A percentile compares a stretch with the other conserved stretches of the same genome.
Evolutionary conservation across 2,888 invertebrate species (phyloP).

Genomic region (Lobophora halterata): DNA sequence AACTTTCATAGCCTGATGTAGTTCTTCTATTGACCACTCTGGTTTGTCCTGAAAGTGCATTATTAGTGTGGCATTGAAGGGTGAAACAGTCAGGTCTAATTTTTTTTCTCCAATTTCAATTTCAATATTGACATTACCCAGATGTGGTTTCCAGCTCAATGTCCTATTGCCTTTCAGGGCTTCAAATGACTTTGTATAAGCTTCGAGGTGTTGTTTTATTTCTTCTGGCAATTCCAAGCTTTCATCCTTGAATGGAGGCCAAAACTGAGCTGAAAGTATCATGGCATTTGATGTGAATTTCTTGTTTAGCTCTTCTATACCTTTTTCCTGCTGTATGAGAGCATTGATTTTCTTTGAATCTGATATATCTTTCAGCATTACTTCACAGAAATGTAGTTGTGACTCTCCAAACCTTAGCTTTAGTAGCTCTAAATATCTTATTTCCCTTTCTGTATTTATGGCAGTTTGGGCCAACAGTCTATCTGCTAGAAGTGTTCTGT

Average conservation of each 20-base stretch:
- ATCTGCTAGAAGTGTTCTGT: slow-evolving; percentile 95
- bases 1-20: slow-evolving; percentile 92
- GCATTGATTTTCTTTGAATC: slow-evolving; percentile 97
- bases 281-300: slow-evolving; percentile 83
- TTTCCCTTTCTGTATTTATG: slow-evolving; percentile 94
- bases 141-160: slow-evolving; percentile 95
- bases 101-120: slow-evolving; percentile 92
- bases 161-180: slow-evolving; percentile 95
- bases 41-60: slow-evolving; percentile 94
- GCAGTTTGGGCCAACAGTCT: slow-evolving; percentile 90
- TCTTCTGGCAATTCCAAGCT: slow-evolving; percentile 91
- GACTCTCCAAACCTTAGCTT: slow-evolving; percentile 97
- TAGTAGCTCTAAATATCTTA: slow-evolving; percentile 94
- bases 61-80: slow-evolving; percentile 96
- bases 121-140: slow-evolving; percentile 94
- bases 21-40: slow-evolving; percentile 92
- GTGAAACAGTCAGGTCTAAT: slow-evolving; percentile 91
- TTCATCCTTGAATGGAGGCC: slow-evolving; percentile 98
- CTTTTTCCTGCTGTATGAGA: slow-evolving; percentile 88
- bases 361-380: slow-evolving; percentile 98
- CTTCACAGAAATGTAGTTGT: slow-evolving; percentile 98
- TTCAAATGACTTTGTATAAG: slow-evolving; percentile 95
- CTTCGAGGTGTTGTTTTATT: slow-evolving; percentile 89
- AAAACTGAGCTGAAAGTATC: slow-evolving; percentile 98
- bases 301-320: slow-evolving; percentile 62